Base-by-base conservation (phyloP, 2,888 invertebrate genomes). In the Molanna angustata region DNA sequence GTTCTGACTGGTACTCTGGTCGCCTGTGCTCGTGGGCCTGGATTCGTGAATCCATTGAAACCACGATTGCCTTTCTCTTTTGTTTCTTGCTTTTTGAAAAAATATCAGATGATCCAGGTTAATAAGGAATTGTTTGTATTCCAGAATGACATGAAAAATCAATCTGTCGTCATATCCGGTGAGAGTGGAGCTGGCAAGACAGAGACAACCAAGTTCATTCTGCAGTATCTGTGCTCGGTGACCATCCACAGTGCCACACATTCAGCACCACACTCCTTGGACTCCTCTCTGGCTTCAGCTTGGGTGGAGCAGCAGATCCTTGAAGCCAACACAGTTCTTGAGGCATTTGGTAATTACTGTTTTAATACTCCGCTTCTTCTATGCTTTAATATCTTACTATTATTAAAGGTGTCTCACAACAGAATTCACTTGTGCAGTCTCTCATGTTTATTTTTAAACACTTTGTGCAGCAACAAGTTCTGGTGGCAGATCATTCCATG, bases 231-330 rank as follows among this genome's bases (percentile, higher is more conserved):
- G 47, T 94, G 94, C 71, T 89, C 92, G 11, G 91, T 94, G 4
- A 90, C 89, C 4, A 75, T 74, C 0, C 75, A 75, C 58, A 74
- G 75, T 13, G 41, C 44, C 9, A 35, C 56, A 33, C 41, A 37
- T 18, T 45, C 41, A 18, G 39, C 49, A 17, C 19, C 17, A 0
- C 75, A 74, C 59, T n/a, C 45, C 9, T 49, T 44, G n/a, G 46
- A 46, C 80, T 79, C 49, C 7, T 85, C 85, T 62, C 85, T 87
- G 63, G 86, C 86, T 27, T 86, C 86, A 55, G 89, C 93, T 1
- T 94, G 94, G 94, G 90, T 94, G n/a, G 93, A 94, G 67, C 93
- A 94, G 68, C 94, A 94, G 76, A 94, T 94, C 63, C 79, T 94
- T 18, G 94, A 94, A 70, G 94, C 94, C 4, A 94, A 94, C 68